phyloP scores from a whole-genome alignment of 2,888 invertebrate genomes.

The Halictus quadricinctus region DNA sequence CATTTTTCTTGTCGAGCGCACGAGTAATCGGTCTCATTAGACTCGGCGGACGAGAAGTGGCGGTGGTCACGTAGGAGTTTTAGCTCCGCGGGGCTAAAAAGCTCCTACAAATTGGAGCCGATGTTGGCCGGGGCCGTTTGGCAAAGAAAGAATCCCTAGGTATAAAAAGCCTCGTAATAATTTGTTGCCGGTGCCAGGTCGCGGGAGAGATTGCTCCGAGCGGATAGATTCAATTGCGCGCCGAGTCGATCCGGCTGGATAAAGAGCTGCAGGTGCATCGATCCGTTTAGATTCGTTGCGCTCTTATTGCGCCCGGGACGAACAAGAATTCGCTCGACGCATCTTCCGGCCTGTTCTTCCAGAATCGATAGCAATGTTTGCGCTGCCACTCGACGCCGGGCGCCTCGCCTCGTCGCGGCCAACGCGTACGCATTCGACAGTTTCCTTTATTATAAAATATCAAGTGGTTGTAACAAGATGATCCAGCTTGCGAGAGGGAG shows the following conservation, averaged over 20 bases:
- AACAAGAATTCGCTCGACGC: not conserved
- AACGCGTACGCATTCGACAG: no score
- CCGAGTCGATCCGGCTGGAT: slow-evolving; percentile 26
- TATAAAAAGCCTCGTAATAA: slow-evolving; percentile 50
- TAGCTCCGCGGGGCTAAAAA: slow-evolving; percentile 39
- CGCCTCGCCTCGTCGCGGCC: not conserved
- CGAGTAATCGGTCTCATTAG: slow-evolving; percentile 59
- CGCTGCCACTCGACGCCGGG: not conserved
- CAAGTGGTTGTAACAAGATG: not conserved
- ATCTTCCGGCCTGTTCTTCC: not conserved
- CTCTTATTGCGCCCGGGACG: not conserved
- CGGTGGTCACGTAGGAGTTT: slow-evolving; percentile 43
- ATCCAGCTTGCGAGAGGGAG: not conserved
- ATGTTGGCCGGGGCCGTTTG: slow-evolving; percentile 2
- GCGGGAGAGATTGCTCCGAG: slow-evolving; percentile 14
- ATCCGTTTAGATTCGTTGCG: not conserved
- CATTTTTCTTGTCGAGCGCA: slow-evolving; percentile 34
- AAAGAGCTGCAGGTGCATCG: slow-evolving; percentile 9
- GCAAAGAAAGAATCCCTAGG: slow-evolving; percentile 42
- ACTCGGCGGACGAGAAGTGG: slow-evolving; percentile 33
- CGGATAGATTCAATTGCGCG: slow-evolving; percentile 38
- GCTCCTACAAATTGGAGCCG: slow-evolving; percentile 52
- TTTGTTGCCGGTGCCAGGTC: slow-evolving; percentile 13
- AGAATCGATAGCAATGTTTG: slow-evolving; percentile 3
- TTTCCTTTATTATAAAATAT: not conserved